A percentile compares a stretch with the other conserved stretches of the same genome.
Evolutionary conservation across 1,140 invertebrate species (phyloP).

Genomic region (Oryctes rhinoceros): DNA sequence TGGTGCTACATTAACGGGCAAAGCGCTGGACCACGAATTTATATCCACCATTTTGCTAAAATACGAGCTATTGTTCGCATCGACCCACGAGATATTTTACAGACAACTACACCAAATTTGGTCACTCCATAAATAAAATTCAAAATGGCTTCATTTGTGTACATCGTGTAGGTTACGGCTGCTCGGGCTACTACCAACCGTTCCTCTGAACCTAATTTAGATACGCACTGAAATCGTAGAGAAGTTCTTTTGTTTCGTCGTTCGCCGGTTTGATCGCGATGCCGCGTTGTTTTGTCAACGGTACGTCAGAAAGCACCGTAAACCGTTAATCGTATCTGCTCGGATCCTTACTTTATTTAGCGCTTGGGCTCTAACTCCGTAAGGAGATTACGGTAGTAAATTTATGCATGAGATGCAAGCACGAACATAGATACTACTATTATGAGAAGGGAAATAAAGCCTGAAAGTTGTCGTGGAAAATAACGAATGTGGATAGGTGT

Average conservation of each 20-base stretch:
- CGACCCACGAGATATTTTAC: constrained; percentile 58
- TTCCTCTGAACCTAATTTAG: constrained; percentile 54
- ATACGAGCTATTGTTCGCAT: constrained; percentile 59
- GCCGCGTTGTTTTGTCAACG: constrained; percentile 23
- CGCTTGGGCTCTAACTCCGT: background rate
- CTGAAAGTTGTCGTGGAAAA: background rate
- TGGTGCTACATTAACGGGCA: constrained; percentile 53
- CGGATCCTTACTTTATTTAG: constrained; percentile 20
- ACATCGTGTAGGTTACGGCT: constrained; percentile 40
- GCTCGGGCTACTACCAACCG: background rate
- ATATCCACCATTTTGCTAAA: constrained; percentile 56
- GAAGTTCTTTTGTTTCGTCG: constrained; percentile 24
- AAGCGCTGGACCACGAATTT: constrained; percentile 54
- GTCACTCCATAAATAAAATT: constrained; percentile 60
- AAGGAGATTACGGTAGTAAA: constrained; percentile 29
- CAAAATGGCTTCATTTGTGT: constrained; percentile 61
- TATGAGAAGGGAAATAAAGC: background rate
- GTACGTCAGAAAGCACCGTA: background rate
- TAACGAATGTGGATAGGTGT: background rate
- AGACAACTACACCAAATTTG: constrained; percentile 61
- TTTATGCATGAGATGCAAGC: constrained; percentile 14
- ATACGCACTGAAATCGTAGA: constrained; percentile 45
- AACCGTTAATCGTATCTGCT: constrained; percentile 30
- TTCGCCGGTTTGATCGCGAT: background rate
- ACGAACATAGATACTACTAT: background rate